These are phyloP conservation scores for Dermatemys mawii DNA, from an alignment of 2,113 vertebrate genomes.

Conservation along the genomic window DNA sequence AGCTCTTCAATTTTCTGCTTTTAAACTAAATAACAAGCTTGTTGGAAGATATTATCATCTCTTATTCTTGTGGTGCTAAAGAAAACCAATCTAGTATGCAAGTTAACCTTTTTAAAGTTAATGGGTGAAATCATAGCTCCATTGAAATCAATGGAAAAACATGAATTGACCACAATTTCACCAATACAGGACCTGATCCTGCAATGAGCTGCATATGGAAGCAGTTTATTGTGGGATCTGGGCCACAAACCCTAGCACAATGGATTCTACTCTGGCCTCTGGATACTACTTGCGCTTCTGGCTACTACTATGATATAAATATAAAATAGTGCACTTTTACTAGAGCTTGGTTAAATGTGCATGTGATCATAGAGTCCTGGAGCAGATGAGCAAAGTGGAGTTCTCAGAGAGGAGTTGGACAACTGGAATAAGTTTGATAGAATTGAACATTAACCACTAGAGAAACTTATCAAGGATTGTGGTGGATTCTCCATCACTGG, in stretches of 20 bases:
- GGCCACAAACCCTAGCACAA: fast-evolving
- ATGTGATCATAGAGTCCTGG: background rate
- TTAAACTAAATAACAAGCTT: background rate
- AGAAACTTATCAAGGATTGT: background rate
- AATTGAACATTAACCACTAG: background rate
- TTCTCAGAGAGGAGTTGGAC: background rate
- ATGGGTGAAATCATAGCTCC: background rate
- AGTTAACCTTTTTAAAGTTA: background rate
- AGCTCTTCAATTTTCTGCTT: background rate
- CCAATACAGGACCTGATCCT: background rate
- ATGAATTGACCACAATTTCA: background rate
- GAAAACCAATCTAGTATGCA: background rate
- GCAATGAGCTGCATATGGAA: background rate
- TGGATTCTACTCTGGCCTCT: background rate
- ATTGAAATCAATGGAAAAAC: background rate
- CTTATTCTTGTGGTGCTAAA: background rate
- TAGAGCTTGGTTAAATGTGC: background rate
- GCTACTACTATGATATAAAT: background rate
- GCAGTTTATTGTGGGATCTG: background rate
- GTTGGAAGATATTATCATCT: background rate
- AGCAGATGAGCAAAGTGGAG: background rate
- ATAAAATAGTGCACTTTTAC: background rate
- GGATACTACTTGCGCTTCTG: background rate
- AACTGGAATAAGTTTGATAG: background rate
- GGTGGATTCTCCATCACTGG: background rate